Base-by-base conservation (phyloP, 2,113 vertebrate genomes). In the Corythornis madagascariensis region DNA sequence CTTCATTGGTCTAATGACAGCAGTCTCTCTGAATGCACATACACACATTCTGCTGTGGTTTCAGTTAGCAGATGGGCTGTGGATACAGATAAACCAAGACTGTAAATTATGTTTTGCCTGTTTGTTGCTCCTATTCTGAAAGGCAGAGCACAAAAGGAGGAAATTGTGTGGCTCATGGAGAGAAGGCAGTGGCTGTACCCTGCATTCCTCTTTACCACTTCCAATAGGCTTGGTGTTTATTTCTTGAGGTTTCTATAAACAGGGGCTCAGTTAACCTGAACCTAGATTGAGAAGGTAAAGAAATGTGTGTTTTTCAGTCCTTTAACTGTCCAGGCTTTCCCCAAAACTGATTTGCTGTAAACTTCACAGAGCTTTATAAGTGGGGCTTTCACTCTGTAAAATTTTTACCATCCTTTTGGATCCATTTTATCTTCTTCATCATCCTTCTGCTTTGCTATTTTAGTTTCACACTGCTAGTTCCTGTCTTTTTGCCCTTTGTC, bases 51-150 rank as follows among this genome's bases (percentile, higher is more conserved):
- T 95, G 94, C 90, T 95, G 88, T 20, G 42, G 74, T 81, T 96
- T 19, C 69, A 88, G 88, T 88, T 92, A 94, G 84, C 97, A 97
- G 96, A 97, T 96, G 38, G 97, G 93, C 96, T 89, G 96, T 90
- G 97, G 96, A 45, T 93, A 56, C 92, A 81, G 94, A 95, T 95
- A 93, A 96, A 96, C 94, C 86, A 81, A 92, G 95, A 90, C 84
- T 90, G 89, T 92, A 96, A 95, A 96, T 97, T 86, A 67, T 63
- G 81, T 95, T 96, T 96, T 93, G 85, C 92, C 83, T 86, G 75
- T 93, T 96, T 96, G 57, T 95, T 94, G 86, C 86, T 94, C 95
- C 88, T 90, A 57, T 76, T 60, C 81, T 45, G 33, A 86, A 95
- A 91, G 88, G 78, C 93, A 88, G 90, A 80, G 70, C 67, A 94